Conservation (phyloP, 2,797 vertebrate species). For the Sebastolobus alascanus region DNA sequence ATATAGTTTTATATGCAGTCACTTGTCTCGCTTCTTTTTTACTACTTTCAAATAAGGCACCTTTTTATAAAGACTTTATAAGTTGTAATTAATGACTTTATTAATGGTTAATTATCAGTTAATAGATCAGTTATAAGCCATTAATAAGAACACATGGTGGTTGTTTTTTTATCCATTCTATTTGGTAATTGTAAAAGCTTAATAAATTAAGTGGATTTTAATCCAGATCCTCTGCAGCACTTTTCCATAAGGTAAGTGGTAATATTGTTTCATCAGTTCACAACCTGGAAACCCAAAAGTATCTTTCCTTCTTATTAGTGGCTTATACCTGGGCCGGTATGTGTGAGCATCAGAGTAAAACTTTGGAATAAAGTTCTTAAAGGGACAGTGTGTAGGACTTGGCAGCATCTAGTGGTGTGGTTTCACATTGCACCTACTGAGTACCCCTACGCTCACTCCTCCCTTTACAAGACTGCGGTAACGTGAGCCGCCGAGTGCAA, state of each 20-base stretch:
- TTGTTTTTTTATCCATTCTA: not conserved
- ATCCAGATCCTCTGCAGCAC: not conserved
- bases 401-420: too few species aligned
- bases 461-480: too few species aligned
- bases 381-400: too few species aligned
- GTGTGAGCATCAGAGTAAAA: not conserved
- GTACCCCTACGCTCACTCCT: too few species aligned
- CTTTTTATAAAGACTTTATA: not conserved
- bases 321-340: not conserved
- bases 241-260: not conserved
- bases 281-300: not conserved
- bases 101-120: not conserved
- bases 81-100: not conserved
- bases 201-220: not conserved
- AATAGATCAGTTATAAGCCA: not conserved
- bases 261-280: not conserved
- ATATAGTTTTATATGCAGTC: slow-evolving; percentile 71
- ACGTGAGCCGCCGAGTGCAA: too few species aligned
- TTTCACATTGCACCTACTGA: too few species aligned
- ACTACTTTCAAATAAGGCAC: not conserved
- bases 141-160: not conserved
- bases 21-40: not conserved
- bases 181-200: slow-evolving; percentile 2
- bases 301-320: not conserved
- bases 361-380: too few species aligned